Evolutionary conservation across 2,797 vertebrate species (phyloP).

Genomic region (Simalia tracyae): DNA sequence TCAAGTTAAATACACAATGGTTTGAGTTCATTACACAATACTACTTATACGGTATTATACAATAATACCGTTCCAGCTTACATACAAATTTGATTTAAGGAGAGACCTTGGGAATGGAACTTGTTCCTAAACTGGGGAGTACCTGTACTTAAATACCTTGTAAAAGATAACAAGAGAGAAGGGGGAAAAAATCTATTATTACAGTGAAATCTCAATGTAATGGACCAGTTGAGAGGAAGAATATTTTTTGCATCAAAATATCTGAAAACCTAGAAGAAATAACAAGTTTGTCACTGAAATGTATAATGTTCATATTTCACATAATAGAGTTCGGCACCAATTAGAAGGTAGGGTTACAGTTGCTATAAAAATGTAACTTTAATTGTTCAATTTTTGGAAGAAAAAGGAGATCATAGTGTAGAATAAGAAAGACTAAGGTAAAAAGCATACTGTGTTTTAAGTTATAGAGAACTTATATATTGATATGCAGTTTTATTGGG

Average conservation of each 20-base stretch:
- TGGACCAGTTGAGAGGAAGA: background rate
- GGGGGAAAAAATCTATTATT: background rate
- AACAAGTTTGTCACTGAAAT: background rate
- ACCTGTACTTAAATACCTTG: background rate
- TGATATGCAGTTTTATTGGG: background rate
- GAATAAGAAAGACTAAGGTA: background rate
- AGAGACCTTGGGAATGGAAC: no score
- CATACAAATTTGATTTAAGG: no score
- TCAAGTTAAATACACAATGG: no score
- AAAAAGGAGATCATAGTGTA: background rate
- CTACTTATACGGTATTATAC: no score
- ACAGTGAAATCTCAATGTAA: background rate
- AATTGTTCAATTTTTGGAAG: background rate
- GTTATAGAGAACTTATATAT: background rate
- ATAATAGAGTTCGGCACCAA: background rate
- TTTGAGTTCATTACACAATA: no score
- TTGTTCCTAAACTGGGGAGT: no score
- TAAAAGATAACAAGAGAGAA: background rate
- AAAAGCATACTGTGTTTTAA: background rate
- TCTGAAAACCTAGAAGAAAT: background rate
- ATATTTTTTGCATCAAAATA: background rate
- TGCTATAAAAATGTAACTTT: background rate
- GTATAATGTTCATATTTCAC: background rate
- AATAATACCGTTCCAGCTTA: no score
- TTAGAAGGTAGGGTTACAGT: background rate